Conservation (phyloP, 2,888 invertebrate species). For the Thalpophila matura region DNA sequence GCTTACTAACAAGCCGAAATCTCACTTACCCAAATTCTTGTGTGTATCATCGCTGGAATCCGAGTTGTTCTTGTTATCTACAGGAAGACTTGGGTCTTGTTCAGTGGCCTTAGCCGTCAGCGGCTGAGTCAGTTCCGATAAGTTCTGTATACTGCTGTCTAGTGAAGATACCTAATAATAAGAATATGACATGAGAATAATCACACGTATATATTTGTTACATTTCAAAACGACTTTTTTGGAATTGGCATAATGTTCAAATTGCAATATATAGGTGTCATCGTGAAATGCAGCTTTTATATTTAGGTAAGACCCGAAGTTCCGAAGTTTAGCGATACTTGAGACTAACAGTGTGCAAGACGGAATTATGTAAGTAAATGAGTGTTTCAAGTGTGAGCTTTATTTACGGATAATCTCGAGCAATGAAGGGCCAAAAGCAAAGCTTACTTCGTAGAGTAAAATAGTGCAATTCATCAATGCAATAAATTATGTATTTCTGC, state of each 20-base stretch:
- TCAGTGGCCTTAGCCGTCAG: conserved; percentile 85
- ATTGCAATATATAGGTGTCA: conserved; percentile 1
- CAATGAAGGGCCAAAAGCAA: conserved; percentile 49
- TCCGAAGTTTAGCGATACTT: conserved; percentile 24
- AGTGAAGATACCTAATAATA: conserved; percentile 84
- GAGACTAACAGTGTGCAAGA: conserved; percentile 26
- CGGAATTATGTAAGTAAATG: conserved; percentile 9
- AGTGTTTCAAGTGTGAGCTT: conserved; percentile 17
- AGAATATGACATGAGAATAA: conserved; percentile 12
- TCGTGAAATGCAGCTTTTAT: conserved; percentile 11
- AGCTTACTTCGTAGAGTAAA: conserved; percentile 17
- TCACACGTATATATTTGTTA: neutral
- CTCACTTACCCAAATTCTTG: conserved; percentile 82
- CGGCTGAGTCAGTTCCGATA: conserved; percentile 87
- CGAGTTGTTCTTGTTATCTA: conserved; percentile 77
- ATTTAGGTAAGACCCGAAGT: neutral
- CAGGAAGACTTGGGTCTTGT: conserved; percentile 74
- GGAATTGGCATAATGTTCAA: conserved; percentile 5
- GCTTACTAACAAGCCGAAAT: conserved; percentile 9
- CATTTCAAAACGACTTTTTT: conserved; percentile 24
- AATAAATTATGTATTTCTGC: neutral
- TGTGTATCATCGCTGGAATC: conserved; percentile 88
- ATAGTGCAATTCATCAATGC: conserved; percentile 11
- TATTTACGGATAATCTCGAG: conserved; percentile 25
- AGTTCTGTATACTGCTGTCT: conserved; percentile 88